Percentiles rank a stretch among this genome's conserved stretches.
phyloP scores from a whole-genome alignment of 2,113 vertebrate genomes.

The Chitala chitala region DNA sequence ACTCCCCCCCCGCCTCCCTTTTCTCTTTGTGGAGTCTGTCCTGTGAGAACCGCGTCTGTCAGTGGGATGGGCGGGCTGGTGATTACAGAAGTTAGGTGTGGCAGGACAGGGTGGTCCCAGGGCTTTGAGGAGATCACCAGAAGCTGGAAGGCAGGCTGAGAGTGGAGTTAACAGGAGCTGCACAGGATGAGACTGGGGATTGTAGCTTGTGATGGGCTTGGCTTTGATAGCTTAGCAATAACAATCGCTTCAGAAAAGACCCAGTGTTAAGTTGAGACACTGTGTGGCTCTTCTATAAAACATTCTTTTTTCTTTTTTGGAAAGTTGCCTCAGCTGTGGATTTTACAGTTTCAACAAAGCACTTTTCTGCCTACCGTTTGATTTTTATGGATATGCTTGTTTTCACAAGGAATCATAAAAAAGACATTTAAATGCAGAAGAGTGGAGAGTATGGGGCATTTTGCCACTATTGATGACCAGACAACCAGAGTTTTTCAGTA shows the following conservation, averaged over 20 bases:
- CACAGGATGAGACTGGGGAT: conserved; percentile 35
- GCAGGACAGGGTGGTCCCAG: conserved; percentile 59
- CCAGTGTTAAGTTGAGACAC: background rate
- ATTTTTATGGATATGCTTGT: conserved; percentile 29
- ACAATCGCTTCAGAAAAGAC: background rate
- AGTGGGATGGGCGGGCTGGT: conserved; percentile 48
- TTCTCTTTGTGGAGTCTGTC: conserved; percentile 46
- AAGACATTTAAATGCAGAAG: conserved; percentile 46
- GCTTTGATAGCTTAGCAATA: background rate
- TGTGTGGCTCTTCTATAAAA: too few relatives aligned
- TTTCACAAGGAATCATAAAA: conserved; percentile 36
- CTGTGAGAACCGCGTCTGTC: conserved; percentile 47
- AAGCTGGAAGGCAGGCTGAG: conserved; percentile 46
- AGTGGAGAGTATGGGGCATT: conserved; percentile 66
- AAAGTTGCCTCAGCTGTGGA: background rate
- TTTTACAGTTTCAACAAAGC: too few relatives aligned
- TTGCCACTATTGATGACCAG: conserved; percentile 50
- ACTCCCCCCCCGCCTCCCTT: too few relatives aligned
- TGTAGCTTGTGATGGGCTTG: background rate
- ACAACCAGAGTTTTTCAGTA: conserved; percentile 47
- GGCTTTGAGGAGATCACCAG: conserved; percentile 61
- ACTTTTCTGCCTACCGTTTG: background rate
- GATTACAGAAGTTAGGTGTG: conserved; percentile 67
- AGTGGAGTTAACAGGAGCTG: conserved; percentile 36
- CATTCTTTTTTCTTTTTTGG: background rate